Base-by-base conservation (phyloP, 1,140 invertebrate genomes). In the Mycetomoellerius zeteki region DNA sequence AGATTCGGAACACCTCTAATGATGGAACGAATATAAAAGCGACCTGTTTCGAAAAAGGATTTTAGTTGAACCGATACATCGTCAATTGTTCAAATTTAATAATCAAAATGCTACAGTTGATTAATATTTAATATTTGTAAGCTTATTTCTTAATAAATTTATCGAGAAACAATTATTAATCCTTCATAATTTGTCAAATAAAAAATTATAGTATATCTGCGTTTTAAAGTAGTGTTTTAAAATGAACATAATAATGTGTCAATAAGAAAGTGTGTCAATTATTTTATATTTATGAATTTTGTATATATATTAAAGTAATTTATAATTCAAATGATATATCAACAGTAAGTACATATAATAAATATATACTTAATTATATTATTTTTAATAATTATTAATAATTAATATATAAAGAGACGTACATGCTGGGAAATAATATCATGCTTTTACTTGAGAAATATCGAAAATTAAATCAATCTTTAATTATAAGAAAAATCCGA, bases 401-500 rank as follows among this genome's bases (percentile, higher is more conserved):
- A 24, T 24, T 27, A 19, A 43, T 19, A 14, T 58, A 58, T 58
- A 21, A 10, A 3, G 5, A 54, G n/a, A 37, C 8, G 8, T 10
- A 16, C 12, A 21, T 21, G 30, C 16, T 58, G 16, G 37, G 7
- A 60, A 77, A 62, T 27, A 60, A 37, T 14, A 24, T 60, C 14
- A 5, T 6, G 30, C 14, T 62, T 60, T n/a, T 43, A 58, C 12
- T 33, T 62, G 8, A 2, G n/a, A 47, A 43, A 47, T 27, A 47
- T 76, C 47, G 3, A 60, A 76, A 76, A 56, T 77, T 27, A 43
- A 43, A 62, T 56, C 47, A 77, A 10, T 16, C 24, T 7, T 37
- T 43, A 76, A 60, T 60, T 76, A 60, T 21, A 33, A 80, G 37
- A 30, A 30, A 37, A 30, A n/a, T 19, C 30, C 43, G 43, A 80